Conservation (phyloP, 2,113 vertebrate genomes). For the Osmerus eperlanus region DNA sequence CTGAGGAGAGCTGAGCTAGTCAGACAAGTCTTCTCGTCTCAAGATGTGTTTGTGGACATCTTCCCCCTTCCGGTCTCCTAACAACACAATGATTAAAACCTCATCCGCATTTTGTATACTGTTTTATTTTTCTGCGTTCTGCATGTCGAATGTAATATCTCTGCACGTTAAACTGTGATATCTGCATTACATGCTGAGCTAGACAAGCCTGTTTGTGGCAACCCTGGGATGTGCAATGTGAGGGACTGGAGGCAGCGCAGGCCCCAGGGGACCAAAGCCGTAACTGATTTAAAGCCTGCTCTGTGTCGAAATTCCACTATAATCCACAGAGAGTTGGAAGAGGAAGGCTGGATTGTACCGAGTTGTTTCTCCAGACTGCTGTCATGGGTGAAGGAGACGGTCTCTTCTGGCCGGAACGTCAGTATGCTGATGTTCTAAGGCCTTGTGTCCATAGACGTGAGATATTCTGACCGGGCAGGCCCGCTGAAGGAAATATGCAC, state of each 20-base stretch:
- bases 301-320: slow-evolving; percentile 70
- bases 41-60: too few species aligned
- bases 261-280: slow-evolving; percentile 63
- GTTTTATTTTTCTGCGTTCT: too few species aligned
- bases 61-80: too few species aligned
- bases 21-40: too few species aligned
- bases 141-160: background rate
- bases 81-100: too few species aligned
- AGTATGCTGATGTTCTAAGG: slow-evolving; percentile 37
- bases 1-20: too few species aligned
- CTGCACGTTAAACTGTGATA: background rate
- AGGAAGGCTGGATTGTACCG: slow-evolving; percentile 65
- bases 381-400: slow-evolving; percentile 24
- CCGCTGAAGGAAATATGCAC: slow-evolving; percentile 39
- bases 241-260: slow-evolving; percentile 55
- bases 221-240: slow-evolving; percentile 65
- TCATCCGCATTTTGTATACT: too few species aligned
- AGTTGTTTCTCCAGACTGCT: slow-evolving; percentile 65
- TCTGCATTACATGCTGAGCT: slow-evolving; percentile 52
- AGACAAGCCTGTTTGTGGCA: slow-evolving; percentile 54
- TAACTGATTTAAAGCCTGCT: slow-evolving; percentile 73
- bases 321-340: slow-evolving; percentile 68
- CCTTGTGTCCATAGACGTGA: slow-evolving; percentile 34
- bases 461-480: slow-evolving; percentile 32
- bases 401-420: slow-evolving; percentile 13